Evolutionary conservation across 2,888 invertebrate genomes (phyloP).

Genomic region (Drosophila barbarae): DNA sequence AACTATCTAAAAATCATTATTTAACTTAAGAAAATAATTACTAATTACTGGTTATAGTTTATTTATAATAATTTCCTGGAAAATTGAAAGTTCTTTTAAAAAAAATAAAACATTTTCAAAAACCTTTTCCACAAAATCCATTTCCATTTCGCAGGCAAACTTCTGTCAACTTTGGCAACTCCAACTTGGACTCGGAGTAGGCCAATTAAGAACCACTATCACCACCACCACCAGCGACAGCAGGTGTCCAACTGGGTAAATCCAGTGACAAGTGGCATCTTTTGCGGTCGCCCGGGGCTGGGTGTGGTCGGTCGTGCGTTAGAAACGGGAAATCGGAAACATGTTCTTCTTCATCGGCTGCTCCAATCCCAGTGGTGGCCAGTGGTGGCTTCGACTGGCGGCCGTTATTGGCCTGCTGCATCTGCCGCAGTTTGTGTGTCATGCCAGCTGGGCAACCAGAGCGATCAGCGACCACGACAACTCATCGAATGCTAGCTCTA

Average conservation of each 20-base stretch:
- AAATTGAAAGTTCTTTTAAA: not conserved
- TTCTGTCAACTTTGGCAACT: not conserved
- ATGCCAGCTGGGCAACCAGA: slow-evolving; percentile 76
- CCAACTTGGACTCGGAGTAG: slow-evolving; percentile 39
- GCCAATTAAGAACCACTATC: slow-evolving; percentile 38
- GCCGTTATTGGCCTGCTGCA: slow-evolving; percentile 68
- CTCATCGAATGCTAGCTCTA: not conserved
- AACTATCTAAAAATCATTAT: not conserved
- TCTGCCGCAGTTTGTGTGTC: slow-evolving; percentile 71
- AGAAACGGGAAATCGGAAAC: slow-evolving; percentile 69
- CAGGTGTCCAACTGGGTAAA: slow-evolving; percentile 40
- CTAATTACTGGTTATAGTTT: not conserved
- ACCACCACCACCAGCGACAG: slow-evolving; percentile 14
- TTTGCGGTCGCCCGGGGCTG: slow-evolving; percentile 50
- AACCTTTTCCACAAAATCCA: not conserved
- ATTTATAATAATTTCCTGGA: not conserved
- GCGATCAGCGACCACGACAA: slow-evolving; percentile 34
- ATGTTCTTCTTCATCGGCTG: slow-evolving; percentile 64
- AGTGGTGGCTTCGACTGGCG: slow-evolving; percentile 41
- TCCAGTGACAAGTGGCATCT: slow-evolving; percentile 62
- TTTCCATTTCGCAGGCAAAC: slow-evolving; percentile 31
- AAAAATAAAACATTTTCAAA: not conserved
- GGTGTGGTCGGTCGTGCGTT: slow-evolving; percentile 23
- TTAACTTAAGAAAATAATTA: not conserved
- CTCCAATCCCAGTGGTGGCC: slow-evolving; percentile 3